Evolutionary conservation across 2,888 invertebrate species (phyloP).

Genomic region (Drosophila planitibia): DNA sequence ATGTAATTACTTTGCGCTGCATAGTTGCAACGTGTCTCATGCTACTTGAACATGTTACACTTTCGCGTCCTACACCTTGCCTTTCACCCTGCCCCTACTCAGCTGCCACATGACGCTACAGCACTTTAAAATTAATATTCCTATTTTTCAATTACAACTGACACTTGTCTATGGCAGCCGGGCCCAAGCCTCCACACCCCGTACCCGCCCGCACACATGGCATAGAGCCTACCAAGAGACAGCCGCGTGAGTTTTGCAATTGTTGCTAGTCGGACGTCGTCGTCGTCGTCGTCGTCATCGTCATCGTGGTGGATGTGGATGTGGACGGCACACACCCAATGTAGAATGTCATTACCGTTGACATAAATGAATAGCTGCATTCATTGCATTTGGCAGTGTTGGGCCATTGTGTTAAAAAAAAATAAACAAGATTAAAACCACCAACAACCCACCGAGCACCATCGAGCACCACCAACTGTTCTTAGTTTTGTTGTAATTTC

Average conservation of each 20-base stretch:
- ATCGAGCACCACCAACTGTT: conserved; percentile 9
- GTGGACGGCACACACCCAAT: conserved; percentile 75
- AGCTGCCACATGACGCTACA: conserved; percentile 30
- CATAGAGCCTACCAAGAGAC: conserved; percentile 64
- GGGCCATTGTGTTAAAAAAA: conserved; percentile 10
- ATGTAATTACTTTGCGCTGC: conserved; percentile 74
- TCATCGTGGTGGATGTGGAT: conserved; percentile 12
- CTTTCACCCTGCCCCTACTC: background rate
- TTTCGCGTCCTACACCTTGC: conserved; percentile 19
- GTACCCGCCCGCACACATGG: background rate
- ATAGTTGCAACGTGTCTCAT: conserved; percentile 61
- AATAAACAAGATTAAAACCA: conserved; percentile 54
- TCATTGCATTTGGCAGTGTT: conserved; percentile 82
- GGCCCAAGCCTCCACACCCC: conserved; percentile 47
- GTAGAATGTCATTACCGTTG: conserved; percentile 84
- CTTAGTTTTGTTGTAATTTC: conserved; percentile 65
- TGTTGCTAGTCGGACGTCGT: conserved; percentile 50
- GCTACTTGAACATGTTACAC: conserved; percentile 59
- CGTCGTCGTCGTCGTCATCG: conserved; percentile 24
- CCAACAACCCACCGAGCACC: background rate
- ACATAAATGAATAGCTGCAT: conserved; percentile 84
- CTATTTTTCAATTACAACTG: conserved; percentile 81
- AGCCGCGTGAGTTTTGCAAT: conserved; percentile 59
- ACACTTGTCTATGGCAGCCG: conserved; percentile 78
- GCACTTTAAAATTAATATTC: conserved; percentile 79